phyloP scores from a whole-genome alignment of 2,797 vertebrate species.

The Aphelocoma californica region DNA sequence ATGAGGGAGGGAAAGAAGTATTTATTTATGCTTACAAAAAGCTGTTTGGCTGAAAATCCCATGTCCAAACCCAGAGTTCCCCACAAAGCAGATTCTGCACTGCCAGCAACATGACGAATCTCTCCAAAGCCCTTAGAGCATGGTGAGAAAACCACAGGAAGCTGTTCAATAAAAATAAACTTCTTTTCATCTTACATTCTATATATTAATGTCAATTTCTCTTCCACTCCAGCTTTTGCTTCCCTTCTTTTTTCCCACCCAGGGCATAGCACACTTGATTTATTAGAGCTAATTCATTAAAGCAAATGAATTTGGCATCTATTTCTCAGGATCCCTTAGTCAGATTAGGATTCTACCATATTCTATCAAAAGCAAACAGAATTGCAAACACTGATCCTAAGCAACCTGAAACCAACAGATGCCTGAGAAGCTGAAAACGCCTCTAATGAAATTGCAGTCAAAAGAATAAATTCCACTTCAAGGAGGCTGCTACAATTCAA shows the following conservation, averaged over 20 bases:
- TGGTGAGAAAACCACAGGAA: neutral
- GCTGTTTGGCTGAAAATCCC: neutral
- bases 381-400: neutral
- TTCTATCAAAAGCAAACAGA: neutral
- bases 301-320: neutral
- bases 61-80: neutral
- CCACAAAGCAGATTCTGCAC: neutral
- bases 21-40: neutral
- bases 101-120: neutral
- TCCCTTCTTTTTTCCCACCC: neutral
- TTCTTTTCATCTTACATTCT: neutral
- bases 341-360: neutral
- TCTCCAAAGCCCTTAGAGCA: neutral
- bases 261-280: neutral
- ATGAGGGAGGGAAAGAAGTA: neutral
- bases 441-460: neutral
- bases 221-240: neutral
- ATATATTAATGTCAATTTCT: neutral
- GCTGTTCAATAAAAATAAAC: neutral
- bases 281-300: neutral
- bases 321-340: neutral
- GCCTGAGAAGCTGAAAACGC: neutral
- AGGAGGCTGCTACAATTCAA: neutral
- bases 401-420: neutral
- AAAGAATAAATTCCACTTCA: neutral